Evolutionary conservation across 2,797 vertebrate species (phyloP).

Genomic region (Chrosomus eos): DNA sequence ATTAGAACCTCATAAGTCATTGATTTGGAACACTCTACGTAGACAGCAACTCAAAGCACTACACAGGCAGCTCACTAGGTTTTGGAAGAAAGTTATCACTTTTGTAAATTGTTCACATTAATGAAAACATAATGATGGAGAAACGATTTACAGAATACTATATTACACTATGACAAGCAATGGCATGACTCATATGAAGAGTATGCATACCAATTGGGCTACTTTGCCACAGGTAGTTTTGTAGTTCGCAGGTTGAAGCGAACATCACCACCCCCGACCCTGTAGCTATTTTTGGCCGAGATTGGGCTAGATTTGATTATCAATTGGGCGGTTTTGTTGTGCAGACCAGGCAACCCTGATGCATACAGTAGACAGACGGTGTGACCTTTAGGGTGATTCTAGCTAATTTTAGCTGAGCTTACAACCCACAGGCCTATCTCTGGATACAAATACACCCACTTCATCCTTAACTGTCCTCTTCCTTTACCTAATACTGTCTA

Average conservation of each 20-base stretch:
- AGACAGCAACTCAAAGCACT: neutral
- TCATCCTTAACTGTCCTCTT: neutral
- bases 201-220: neutral
- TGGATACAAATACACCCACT: conserved; percentile 16
- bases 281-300: neutral
- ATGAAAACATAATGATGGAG: neutral
- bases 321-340: neutral
- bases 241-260: neutral
- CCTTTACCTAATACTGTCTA: neutral
- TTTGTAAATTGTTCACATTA: neutral
- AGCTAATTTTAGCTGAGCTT: conserved; percentile 50
- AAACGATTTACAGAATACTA: neutral
- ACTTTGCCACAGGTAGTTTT: neutral
- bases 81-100: neutral
- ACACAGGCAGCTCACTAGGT: neutral
- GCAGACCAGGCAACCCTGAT: neutral
- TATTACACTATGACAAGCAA: neutral
- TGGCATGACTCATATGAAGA: neutral
- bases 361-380: neutral
- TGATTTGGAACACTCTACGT: neutral
- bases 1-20: neutral
- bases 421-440: neutral
- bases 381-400: conserved; percentile 10
- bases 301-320: neutral
- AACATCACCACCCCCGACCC: neutral